phyloP scores from a whole-genome alignment of 2,113 vertebrate species.

The Catharus bicknelli region DNA sequence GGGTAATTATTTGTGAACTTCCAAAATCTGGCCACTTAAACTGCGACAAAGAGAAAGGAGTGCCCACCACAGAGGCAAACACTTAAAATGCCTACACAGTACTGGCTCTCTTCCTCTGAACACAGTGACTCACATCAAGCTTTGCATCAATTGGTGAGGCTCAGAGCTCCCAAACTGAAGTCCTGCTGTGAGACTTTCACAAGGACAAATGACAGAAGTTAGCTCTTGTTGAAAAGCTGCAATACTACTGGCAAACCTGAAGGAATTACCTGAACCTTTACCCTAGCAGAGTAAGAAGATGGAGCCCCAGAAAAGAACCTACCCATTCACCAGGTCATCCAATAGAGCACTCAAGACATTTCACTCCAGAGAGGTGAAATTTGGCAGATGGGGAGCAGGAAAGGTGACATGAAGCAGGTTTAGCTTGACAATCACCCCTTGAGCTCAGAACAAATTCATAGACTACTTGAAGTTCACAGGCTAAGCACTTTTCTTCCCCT shows the following conservation, averaged over 20 bases:
- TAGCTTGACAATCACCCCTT: neutral
- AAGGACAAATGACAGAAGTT: neutral
- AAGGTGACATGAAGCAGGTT: neutral
- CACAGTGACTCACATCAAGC: neutral
- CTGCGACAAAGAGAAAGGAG: neutral
- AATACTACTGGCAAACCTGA: neutral
- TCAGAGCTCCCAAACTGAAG: neutral
- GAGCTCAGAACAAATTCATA: neutral
- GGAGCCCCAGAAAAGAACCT: neutral
- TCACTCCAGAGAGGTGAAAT: neutral
- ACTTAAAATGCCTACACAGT: neutral
- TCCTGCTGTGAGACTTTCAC: neutral
- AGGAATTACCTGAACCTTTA: neutral
- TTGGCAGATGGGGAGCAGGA: neutral
- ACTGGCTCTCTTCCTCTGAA: neutral
- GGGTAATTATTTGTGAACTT: neutral
- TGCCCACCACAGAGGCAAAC: rapidly evolving
- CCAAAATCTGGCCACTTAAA: neutral
- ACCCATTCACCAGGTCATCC: neutral
- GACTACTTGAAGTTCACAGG: neutral
- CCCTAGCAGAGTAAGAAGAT: neutral
- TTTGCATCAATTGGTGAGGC: neutral
- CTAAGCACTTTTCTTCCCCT: neutral
- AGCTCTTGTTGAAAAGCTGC: neutral
- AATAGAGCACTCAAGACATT: neutral